Evolutionary conservation across 2,797 vertebrate genomes (phyloP).

Genomic region (Macropus fuliginosus): DNA sequence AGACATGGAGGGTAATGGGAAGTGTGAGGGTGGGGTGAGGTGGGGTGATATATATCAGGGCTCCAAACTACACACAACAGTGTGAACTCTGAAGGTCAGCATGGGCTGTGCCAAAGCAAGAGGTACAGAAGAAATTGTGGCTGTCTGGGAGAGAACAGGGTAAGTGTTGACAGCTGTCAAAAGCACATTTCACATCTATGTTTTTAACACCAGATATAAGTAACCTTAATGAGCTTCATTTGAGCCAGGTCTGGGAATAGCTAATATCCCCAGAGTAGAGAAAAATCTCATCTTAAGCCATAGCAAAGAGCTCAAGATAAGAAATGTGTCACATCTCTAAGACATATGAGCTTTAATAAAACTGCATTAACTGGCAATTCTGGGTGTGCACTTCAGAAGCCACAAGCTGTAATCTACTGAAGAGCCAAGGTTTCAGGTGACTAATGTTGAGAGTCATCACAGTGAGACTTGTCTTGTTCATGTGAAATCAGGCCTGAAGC

Average conservation of each 20-base stretch:
- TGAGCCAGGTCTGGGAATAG: background rate
- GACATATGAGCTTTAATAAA: slow-evolving; percentile 3
- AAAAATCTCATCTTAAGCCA: slow-evolving; percentile 25
- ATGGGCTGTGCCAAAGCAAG: background rate
- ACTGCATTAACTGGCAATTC: background rate
- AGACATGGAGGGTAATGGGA: background rate
- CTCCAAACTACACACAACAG: background rate
- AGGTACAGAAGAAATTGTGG: background rate
- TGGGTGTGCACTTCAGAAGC: background rate
- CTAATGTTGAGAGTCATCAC: background rate
- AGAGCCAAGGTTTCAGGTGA: background rate
- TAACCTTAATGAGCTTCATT: fast-evolving
- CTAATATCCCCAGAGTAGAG: background rate
- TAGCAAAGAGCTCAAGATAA: background rate
- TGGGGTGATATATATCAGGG: background rate
- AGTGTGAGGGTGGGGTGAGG: background rate
- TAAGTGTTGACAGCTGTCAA: background rate
- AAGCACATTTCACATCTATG: background rate
- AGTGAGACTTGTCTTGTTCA: background rate
- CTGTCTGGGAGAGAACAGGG: background rate
- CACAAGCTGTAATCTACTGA: background rate
- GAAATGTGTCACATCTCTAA: background rate
- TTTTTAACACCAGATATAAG: background rate
- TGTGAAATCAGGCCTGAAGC: background rate
- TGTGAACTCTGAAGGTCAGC: background rate